Evolutionary conservation across 1,140 invertebrate species (phyloP), one percentile per base, ranked within the genome.

Genomic region (Trachymyrmex cornetzi): DNA sequence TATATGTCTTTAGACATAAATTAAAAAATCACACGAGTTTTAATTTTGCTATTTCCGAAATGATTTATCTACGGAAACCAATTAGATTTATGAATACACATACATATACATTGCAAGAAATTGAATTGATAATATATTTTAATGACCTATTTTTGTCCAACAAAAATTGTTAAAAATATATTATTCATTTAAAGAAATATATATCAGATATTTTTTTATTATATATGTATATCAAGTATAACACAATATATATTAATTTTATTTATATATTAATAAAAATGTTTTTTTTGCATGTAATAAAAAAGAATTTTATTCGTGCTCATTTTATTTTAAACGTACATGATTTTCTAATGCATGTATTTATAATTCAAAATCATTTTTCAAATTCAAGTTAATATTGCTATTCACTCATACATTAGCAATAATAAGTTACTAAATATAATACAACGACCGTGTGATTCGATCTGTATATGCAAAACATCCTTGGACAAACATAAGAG

Each of bases 401-500:
- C 12, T 12, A 61, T 38, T 22, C n/a, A 44, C n/a, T 27, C 4
- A 14, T 24, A 1, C 14, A 38, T 55, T 27, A n/a, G n/a, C n/a
- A 67, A 44, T 22, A 16, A 69, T n/a, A n/a, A 34, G 50, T 34
- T 19, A 6, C 2, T 50, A 16, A 50, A 50, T 50, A 44, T 50
- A 30, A 57, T 48, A 34, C n/a, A 9, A 5, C 19, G 19, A 34
- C 27, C 19, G 14, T 53, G 7, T 74, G 24, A 82, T 50, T 59
- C 14, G 38, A 24, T 34, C 19, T 74, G 12, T 24, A 67, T 14
- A 14, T 27, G 22, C 66, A 44, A 82, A 16, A n/a, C 27, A 84
- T 61, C 14, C 38, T 74, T 48, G 72, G 27, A 27, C 59, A 59
- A 27, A 90, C 64, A 87, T 63, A 84, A 55, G 19, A 77, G 77